These are phyloP conservation scores for Piprites chloris DNA, from an alignment of 2,113 vertebrate species.

Conservation along the genomic window DNA sequence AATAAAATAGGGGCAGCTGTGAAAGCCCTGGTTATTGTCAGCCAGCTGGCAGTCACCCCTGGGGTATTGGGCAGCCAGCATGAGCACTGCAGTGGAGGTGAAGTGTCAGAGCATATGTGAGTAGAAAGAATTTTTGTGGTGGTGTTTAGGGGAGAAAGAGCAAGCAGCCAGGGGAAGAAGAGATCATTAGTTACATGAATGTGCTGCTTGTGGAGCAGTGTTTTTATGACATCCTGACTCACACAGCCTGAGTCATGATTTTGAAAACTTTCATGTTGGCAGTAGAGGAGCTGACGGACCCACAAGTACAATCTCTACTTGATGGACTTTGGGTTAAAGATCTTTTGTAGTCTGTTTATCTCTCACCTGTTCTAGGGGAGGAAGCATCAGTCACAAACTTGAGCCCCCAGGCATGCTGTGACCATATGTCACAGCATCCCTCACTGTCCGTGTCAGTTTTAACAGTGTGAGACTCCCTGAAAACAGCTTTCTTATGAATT, in stretches of 20 bases:
- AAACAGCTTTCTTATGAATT: neutral
- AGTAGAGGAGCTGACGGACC: neutral
- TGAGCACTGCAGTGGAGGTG: neutral
- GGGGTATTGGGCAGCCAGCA: neutral
- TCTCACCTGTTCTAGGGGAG: neutral
- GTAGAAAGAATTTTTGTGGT: neutral
- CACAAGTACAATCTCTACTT: neutral
- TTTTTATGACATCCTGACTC: neutral
- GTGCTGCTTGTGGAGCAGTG: neutral
- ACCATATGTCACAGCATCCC: neutral
- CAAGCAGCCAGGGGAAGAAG: neutral
- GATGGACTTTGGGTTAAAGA: neutral
- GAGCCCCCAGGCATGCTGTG: neutral
- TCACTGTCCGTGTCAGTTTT: neutral
- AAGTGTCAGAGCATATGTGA: neutral
- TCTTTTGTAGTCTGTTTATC: neutral
- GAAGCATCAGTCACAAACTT: neutral
- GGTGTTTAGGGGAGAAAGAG: neutral
- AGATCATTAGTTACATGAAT: neutral
- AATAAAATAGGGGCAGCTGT: neutral
- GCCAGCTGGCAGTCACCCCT: neutral
- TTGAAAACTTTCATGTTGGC: neutral
- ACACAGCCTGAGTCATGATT: neutral
- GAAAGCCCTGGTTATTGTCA: neutral
- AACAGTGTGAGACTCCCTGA: neutral